These are phyloP conservation scores for Monoplex corrugatus DNA, from an alignment of 2,888 invertebrate genomes.

Conservation along the genomic window DNA sequence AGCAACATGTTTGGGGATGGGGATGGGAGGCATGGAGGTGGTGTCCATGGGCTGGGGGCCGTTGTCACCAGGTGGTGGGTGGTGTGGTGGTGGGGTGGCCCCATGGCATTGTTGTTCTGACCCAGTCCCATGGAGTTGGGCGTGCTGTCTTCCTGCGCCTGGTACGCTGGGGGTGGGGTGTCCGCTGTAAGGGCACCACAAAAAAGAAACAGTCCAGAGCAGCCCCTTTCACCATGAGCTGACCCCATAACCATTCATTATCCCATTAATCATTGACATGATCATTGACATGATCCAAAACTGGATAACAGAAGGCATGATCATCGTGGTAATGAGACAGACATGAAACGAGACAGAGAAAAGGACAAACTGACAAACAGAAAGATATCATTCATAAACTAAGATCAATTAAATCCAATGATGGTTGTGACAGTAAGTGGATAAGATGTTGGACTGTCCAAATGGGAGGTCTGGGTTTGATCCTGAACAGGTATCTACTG, in stretches of 20 bases:
- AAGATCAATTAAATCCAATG: too few relatives aligned
- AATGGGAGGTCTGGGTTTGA: too few relatives aligned
- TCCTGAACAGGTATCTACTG: too few relatives aligned
- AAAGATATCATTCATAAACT: too few relatives aligned
- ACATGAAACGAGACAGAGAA: too few relatives aligned
- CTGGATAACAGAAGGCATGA: too few relatives aligned
- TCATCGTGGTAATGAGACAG: too few relatives aligned
- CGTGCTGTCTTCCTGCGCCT: constrained; percentile 89
- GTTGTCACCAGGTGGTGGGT: constrained; percentile 54
- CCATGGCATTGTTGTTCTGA: constrained; percentile 46
- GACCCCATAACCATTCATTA: not conserved
- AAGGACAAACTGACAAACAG: too few relatives aligned
- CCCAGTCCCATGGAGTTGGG: constrained; percentile 61
- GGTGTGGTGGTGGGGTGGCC: constrained; percentile 46
- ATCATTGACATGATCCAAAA: too few relatives aligned
- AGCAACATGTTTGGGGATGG: constrained; percentile 41
- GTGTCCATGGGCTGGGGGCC: constrained; percentile 74
- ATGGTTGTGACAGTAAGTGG: too few relatives aligned
- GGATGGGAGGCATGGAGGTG: constrained; percentile 62
- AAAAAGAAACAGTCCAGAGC: not conserved
- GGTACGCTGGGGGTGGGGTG: constrained; percentile 97
- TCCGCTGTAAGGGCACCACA: constrained; percentile 84
- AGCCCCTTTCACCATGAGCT: not conserved
- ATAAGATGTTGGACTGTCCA: too few relatives aligned
- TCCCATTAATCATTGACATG: too few relatives aligned